A percentile compares a stretch with the other conserved stretches of the same genome.
These are phyloP conservation scores for Hippocampus mohnikei DNA, from an alignment of 2,113 vertebrate genomes.

Conservation along the genomic window DNA sequence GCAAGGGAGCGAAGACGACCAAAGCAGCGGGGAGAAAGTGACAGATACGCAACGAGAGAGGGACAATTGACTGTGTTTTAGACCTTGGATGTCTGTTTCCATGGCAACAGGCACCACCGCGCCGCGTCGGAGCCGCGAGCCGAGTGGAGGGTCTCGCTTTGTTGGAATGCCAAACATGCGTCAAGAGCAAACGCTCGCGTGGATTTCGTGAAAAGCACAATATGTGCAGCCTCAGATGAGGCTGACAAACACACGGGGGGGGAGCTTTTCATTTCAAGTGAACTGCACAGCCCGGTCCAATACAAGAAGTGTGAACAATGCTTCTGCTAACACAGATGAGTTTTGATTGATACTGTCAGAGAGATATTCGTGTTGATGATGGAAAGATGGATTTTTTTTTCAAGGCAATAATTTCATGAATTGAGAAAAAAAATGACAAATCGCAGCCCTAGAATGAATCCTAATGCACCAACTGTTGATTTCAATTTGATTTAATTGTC, in stretches of 20 bases:
- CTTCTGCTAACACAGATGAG: neutral
- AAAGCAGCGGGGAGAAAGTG: slow-evolving; percentile 15
- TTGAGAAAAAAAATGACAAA: no score
- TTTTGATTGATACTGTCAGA: neutral
- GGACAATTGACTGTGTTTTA: slow-evolving; percentile 61
- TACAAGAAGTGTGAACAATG: neutral
- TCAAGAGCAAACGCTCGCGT: slow-evolving; percentile 7
- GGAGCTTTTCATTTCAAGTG: no score
- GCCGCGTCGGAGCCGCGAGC: slow-evolving; percentile 60
- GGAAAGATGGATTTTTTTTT: neutral
- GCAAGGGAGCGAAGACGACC: slow-evolving; percentile 7
- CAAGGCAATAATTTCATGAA: no score
- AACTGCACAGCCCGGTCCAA: neutral
- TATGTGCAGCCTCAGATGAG: neutral
- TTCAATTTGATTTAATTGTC: neutral
- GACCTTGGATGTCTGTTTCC: slow-evolving; percentile 72
- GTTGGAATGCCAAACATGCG: slow-evolving; percentile 42
- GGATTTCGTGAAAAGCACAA: slow-evolving; percentile 4
- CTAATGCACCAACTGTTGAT: no score
- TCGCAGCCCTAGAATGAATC: no score
- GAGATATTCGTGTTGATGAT: neutral
- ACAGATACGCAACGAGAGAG: slow-evolving; percentile 19
- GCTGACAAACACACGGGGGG: neutral
- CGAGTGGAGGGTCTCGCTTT: slow-evolving; percentile 52
- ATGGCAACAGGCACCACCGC: slow-evolving; percentile 72